Conservation (phyloP, 2,113 vertebrate species). For the Saimiri boliviensis region DNA sequence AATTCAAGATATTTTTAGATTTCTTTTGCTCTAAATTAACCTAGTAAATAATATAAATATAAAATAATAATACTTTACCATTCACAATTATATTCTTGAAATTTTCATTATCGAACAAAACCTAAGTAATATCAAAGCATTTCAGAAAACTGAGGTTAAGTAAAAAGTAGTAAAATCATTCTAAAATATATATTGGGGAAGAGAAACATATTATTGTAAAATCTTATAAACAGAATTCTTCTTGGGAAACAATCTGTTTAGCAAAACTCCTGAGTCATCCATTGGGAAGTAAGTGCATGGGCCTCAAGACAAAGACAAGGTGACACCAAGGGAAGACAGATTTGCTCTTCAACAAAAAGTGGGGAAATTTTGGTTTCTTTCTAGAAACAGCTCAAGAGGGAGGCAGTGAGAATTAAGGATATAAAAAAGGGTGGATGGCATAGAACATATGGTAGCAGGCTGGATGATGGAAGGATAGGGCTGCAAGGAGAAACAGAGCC, state of each 20-base stretch:
- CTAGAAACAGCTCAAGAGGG: neutral
- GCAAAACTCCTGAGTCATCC: neutral
- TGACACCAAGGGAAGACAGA: neutral
- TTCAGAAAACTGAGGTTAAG: neutral
- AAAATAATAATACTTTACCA: neutral
- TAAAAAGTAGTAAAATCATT: neutral
- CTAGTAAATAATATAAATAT: neutral
- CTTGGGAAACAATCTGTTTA: neutral
- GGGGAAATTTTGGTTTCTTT: neutral
- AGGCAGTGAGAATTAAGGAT: neutral
- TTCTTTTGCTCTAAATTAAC: neutral
- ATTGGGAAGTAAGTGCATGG: neutral
- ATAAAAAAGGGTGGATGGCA: neutral
- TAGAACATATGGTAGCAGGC: neutral
- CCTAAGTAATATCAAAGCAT: neutral
- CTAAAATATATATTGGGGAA: neutral
- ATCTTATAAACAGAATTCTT: neutral
- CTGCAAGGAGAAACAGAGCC: neutral
- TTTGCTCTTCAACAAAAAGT: neutral
- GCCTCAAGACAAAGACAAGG: neutral
- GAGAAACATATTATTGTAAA: neutral
- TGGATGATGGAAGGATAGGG: neutral
- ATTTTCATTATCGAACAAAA: neutral
- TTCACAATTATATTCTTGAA: neutral
- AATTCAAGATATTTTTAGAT: neutral